phyloP scores from a whole-genome alignment of 2,888 invertebrate genomes.

The Aspidiotus rigidus region DNA sequence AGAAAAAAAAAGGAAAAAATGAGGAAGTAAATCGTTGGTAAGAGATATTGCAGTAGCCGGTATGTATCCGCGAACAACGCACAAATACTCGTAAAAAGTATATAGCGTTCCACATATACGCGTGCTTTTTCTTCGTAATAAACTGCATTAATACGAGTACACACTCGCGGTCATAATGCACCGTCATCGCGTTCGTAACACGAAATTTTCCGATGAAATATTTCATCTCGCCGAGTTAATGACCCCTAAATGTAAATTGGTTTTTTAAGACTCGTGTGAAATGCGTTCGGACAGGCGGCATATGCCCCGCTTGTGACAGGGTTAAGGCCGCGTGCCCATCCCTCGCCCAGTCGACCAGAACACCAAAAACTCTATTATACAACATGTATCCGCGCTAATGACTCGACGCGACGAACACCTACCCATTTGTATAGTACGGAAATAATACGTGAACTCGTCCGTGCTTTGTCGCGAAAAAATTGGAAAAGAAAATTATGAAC shows the following conservation, averaged over 20 bases:
- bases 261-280: conserved; percentile 34
- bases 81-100: too few species aligned
- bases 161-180: not conserved
- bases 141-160: too few species aligned
- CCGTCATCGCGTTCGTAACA: not conserved
- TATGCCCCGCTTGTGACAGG: conserved; percentile 24
- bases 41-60: too few species aligned
- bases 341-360: conserved; percentile 28
- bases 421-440: not conserved
- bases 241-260: conserved; percentile 33
- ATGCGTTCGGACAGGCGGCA: conserved; percentile 31
- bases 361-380: conserved; percentile 24
- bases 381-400: conserved; percentile 30
- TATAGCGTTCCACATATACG: too few species aligned
- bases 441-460: not conserved
- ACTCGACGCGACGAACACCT: conserved; percentile 3
- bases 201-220: conserved; percentile 5
- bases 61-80: too few species aligned
- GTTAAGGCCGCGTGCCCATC: conserved; percentile 28
- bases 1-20: too few species aligned
- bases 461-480: not conserved
- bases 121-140: too few species aligned
- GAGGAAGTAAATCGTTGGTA: too few species aligned
- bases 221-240: conserved; percentile 23
- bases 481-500: too few species aligned